Evolutionary conservation across 2,113 vertebrate genomes (phyloP), one percentile per base, ranked within the genome.

Genomic region (Perca fluviatilis): DNA sequence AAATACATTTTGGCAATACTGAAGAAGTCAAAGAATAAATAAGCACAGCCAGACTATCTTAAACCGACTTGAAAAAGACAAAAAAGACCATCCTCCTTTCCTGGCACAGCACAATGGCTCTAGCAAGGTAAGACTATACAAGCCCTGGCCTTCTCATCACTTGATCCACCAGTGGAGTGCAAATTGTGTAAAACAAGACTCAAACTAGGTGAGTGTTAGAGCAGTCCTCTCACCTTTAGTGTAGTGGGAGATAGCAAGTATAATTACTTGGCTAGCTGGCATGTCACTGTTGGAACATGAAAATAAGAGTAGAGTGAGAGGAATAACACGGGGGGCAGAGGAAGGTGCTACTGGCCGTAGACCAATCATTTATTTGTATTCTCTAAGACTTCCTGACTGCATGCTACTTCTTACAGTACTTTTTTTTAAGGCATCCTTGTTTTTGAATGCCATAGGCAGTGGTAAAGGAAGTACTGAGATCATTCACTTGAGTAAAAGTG

Each of bases 161-260:
- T 50, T 13, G 19, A 49, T 75, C n/a, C 61, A 51, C 49, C 33
- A 46, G 6, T 40, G 9, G 51, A 58, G 47, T 54, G 19, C 40
- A 73, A 27, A 71, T 46, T 27, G 62, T 77, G 65, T 70, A 58
- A 80, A 85, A 85, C 54, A 87, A 82, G 68, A 46, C 50, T 69
- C 19, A 30, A 71, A 25, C 16, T 57, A 8, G 61, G 61, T 84
- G 70, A 23, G 47, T 63, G 49, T 47, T 19, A 1, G 21, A 74
- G 58, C 9, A 0, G 43, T 70, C 50, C 13, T 69, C 77, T 65
- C 74, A 76, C 65, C 69, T 40, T 5, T 0, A 19, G 23, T 53
- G 49, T 23, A 8, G 43, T 21, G 66, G 36, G 50, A 71, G 51
- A 64, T 19, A 46, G 27, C 46, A 16, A 19, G 61, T 30, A 16